phyloP scores from a whole-genome alignment of 2,888 invertebrate genomes.

The Melieria omissa region DNA sequence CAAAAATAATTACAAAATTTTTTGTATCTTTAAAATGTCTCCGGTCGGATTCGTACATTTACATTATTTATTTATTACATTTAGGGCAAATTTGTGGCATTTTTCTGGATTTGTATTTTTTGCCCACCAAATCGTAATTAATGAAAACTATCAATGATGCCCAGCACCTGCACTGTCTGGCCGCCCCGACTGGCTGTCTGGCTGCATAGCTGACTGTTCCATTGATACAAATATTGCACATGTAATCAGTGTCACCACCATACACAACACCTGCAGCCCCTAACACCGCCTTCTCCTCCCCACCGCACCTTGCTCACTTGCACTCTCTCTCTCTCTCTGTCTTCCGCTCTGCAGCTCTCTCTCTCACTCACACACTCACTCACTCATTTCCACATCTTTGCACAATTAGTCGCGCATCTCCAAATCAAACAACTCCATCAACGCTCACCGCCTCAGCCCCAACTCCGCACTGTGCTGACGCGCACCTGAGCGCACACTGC shows the following conservation, averaged over 20 bases:
- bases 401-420: slow-evolving; percentile 38
- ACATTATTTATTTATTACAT: too few species aligned
- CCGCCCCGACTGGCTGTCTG: neutral
- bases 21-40: too few species aligned
- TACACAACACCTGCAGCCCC: slow-evolving; percentile 16
- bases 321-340: slow-evolving; percentile 4
- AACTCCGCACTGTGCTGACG: slow-evolving; percentile 10
- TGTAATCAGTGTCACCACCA: slow-evolving; percentile 49
- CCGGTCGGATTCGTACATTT: too few species aligned
- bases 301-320: neutral
- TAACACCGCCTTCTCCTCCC: neutral
- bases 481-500: slow-evolving; percentile 10
- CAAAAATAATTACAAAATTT: too few species aligned
- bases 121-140: too few species aligned
- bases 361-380: neutral
- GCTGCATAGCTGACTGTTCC: slow-evolving; percentile 44
- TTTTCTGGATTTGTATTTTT: too few species aligned
- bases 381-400: neutral
- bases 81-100: too few species aligned
- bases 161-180: slow-evolving; percentile 15
- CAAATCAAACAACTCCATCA: slow-evolving; percentile 42
- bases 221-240: slow-evolving; percentile 48
- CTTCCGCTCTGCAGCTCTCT: slow-evolving; percentile 10
- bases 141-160: too few species aligned
- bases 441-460: neutral